phyloP scores from a whole-genome alignment of 1,140 invertebrate genomes.

The Aradophagus sp. region DNA sequence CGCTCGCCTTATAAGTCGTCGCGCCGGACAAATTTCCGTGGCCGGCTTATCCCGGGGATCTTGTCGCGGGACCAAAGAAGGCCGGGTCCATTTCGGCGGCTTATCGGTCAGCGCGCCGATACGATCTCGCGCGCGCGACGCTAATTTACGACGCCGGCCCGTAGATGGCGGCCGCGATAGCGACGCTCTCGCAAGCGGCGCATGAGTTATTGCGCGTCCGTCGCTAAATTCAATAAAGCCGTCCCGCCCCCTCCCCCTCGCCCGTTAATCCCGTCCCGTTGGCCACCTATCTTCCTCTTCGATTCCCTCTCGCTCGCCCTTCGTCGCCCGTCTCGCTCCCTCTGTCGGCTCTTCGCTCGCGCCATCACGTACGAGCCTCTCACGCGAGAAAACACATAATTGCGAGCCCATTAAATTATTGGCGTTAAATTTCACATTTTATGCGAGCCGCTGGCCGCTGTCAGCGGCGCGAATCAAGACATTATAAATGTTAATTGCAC shows the following conservation, averaged over 20 bases:
- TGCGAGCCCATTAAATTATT: slow-evolving; percentile 65
- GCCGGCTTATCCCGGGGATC: slow-evolving; percentile 26
- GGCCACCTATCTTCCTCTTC: slow-evolving; percentile 14
- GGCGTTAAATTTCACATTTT: slow-evolving; percentile 67
- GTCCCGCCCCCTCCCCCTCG: slow-evolving; percentile 32
- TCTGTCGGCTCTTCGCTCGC: slow-evolving; percentile 7
- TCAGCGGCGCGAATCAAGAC: slow-evolving; percentile 64
- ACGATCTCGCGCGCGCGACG: slow-evolving; percentile 28
- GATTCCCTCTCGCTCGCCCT: slow-evolving; percentile 19
- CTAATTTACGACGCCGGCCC: slow-evolving; percentile 51
- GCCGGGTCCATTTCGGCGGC: slow-evolving; percentile 29
- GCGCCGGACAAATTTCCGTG: slow-evolving; percentile 25
- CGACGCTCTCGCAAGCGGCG: slow-evolving; percentile 42
- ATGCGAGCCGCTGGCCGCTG: slow-evolving; percentile 51
- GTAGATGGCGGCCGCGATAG: slow-evolving; percentile 57
- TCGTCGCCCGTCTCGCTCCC: slow-evolving; percentile 2
- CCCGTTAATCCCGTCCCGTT: slow-evolving; percentile 9
- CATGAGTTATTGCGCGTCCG: slow-evolving; percentile 63
- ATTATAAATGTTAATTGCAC: slow-evolving; percentile 72
- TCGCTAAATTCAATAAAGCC: slow-evolving; percentile 70
- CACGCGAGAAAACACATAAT: slow-evolving; percentile 44
- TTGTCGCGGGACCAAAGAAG: slow-evolving; percentile 32
- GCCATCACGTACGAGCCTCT: slow-evolving; percentile 29
- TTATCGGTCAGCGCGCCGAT: slow-evolving; percentile 38
- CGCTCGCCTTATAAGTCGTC: slow-evolving; percentile 43